Base-by-base conservation (phyloP, 2,888 invertebrate species). In the Rhabditoides inermis region DNA sequence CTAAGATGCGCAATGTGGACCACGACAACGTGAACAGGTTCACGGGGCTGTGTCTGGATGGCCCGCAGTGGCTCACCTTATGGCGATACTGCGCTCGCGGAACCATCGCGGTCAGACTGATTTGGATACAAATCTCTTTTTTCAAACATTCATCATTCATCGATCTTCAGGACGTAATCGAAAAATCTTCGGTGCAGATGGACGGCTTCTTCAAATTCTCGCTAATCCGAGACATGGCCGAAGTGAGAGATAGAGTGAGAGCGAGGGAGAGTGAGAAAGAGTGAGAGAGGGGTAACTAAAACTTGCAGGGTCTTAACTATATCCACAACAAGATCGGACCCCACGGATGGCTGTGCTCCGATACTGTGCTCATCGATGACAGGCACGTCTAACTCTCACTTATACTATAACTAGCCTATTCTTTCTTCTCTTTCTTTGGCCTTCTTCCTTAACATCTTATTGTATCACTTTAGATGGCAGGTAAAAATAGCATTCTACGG, bases 1-100 rank as follows among this genome's bases (percentile, higher is more conserved):
- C n/a, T n/a, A n/a, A 70, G 63, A 39, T 73, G 20, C 58, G 71
- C 6, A 56, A 62, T n/a, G 48, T 75, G 22, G 69, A 73, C 27
- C 63, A 75, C 51, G 72, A 73, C 39, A 73, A 73, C 50, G 55
- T 69, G 25, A 72, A 73, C 55, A 53, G 67, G 22, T 73, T 73
- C 53, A 53, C 70, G 20, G 73, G 73, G 2, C 28, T 73, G 30
- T 69, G 63, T 15, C 49, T 68, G 1, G 73, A 73, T 45, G 68
- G 62, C 6, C 68, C 69, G 2, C 46, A 62, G 5, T 57, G 67
- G 22, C 60, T 64, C 53, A 63, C 71, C 7, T 45, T 72, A 26
- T 72, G 72, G 72, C 63, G 62, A 36, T 71, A 64, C 51, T 72
- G 72, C 45, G 57, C 57, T 27, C 55, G 72, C 27, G 64, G 64